Evolutionary conservation across 1,140 invertebrate genomes (phyloP).

Genomic region (Neodiprion fabricii): DNA sequence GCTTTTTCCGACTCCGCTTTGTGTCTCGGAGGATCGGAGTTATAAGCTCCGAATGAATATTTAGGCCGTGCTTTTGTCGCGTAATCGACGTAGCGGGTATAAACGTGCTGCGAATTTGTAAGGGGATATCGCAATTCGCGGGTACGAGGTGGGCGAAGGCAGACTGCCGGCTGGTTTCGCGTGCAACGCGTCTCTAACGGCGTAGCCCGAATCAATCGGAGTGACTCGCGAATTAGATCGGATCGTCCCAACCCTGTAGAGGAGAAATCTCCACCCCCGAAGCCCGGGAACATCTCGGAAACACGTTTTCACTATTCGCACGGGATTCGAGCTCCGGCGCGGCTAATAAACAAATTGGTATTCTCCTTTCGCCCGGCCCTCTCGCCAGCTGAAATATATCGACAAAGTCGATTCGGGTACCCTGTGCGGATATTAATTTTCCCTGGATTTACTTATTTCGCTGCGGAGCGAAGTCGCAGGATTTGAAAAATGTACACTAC

Average conservation of each 20-base stretch:
- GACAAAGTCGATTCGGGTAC: too few species aligned
- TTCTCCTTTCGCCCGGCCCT: too few species aligned
- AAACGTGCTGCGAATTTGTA: background rate
- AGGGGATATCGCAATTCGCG: background rate
- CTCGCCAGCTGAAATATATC: too few species aligned
- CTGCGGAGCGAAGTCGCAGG: too few species aligned
- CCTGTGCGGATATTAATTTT: too few species aligned
- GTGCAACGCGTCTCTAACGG: background rate
- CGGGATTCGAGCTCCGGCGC: too few species aligned
- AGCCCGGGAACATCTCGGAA: background rate
- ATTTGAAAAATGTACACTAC: too few species aligned
- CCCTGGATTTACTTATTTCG: too few species aligned
- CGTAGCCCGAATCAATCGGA: background rate
- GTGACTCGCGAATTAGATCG: conserved; percentile 1
- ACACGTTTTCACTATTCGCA: background rate
- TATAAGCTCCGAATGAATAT: conserved; percentile 1
- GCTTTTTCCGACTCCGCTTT: background rate
- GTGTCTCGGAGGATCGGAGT: background rate
- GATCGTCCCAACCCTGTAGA: background rate
- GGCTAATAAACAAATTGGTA: too few species aligned
- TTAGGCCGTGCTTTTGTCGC: conserved; percentile 6
- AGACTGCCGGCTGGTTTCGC: background rate
- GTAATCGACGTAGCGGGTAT: background rate
- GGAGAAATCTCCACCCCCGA: background rate
- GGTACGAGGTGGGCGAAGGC: too few species aligned